phyloP scores from a whole-genome alignment of 2,888 invertebrate species.

The Meteorus cinctellus region DNA sequence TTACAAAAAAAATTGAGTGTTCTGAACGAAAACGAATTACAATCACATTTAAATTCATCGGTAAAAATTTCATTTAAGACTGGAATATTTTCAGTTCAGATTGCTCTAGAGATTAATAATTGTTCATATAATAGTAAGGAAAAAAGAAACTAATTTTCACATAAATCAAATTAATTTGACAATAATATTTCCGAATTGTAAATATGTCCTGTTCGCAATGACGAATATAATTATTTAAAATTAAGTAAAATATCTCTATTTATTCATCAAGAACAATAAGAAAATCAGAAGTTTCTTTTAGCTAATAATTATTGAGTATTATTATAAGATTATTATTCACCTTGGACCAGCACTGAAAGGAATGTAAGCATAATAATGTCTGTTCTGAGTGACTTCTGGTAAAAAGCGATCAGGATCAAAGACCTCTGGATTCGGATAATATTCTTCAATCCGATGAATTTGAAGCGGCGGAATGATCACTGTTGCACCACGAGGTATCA shows the following conservation, averaged over 20 bases:
- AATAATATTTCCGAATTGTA: too few relatives aligned
- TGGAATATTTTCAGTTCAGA: too few relatives aligned
- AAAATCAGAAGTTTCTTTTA: not conserved
- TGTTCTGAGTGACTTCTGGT: conserved; percentile 83
- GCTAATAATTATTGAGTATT: not conserved
- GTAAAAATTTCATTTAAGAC: too few relatives aligned
- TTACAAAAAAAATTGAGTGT: not conserved
- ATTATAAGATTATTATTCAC: conserved; percentile 45
- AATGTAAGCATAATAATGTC: conserved; percentile 87
- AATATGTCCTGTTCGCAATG: too few relatives aligned
- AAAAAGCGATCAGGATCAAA: conserved; percentile 92
- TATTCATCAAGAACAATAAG: not conserved
- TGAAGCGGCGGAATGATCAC: conserved; percentile 80
- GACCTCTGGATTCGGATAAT: conserved; percentile 84
- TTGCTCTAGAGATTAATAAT: too few relatives aligned
- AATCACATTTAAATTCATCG: too few relatives aligned
- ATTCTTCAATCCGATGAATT: conserved; percentile 82
- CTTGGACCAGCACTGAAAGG: conserved; percentile 90
- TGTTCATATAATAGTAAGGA: too few relatives aligned
- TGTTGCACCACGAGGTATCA: conserved; percentile 82
- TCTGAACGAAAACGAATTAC: not conserved
- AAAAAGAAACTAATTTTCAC: too few relatives aligned
- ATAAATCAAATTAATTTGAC: too few relatives aligned
- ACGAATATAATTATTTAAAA: too few relatives aligned
- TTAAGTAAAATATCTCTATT: not conserved